Conservation (phyloP, 1,140 invertebrate species). For the Macrosteles quadrilineatus region DNA sequence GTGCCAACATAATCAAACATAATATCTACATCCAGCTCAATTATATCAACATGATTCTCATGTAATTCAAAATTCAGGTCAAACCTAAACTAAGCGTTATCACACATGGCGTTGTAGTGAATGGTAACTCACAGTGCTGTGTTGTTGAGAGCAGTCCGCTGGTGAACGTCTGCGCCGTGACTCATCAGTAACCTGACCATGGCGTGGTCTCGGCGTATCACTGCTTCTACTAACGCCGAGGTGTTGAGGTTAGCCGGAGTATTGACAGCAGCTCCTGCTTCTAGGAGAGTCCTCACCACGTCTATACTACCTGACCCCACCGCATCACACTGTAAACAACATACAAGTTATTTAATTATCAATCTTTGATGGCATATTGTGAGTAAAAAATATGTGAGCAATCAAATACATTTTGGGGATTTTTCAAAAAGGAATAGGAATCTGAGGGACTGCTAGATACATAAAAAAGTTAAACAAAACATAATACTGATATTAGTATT, state of each 20-base stretch:
- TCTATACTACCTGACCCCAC: constrained; percentile 61
- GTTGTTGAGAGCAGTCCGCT: constrained; percentile 57
- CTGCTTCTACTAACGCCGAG: constrained; percentile 73
- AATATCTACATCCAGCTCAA: too few relatives aligned
- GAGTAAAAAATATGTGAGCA: background rate
- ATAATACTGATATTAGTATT: too few relatives aligned
- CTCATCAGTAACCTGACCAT: constrained; percentile 61
- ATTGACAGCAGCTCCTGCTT: constrained; percentile 64
- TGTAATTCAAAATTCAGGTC: too few relatives aligned
- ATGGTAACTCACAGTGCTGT: too few relatives aligned
- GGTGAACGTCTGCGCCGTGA: constrained; percentile 58
- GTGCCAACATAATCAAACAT: too few relatives aligned
- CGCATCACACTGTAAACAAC: constrained; percentile 58
- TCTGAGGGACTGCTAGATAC: too few relatives aligned
- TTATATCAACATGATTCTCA: too few relatives aligned
- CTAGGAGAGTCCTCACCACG: constrained; percentile 61
- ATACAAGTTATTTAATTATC: constrained; percentile 15
- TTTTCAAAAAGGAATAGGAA: too few relatives aligned
- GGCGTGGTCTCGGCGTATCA: constrained; percentile 51
- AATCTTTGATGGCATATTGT: constrained; percentile 27
- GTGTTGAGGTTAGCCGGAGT: constrained; percentile 62
- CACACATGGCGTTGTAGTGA: too few relatives aligned
- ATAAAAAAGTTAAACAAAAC: too few relatives aligned
- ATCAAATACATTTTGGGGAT: background rate
- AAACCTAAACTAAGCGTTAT: too few relatives aligned